Base-by-base conservation (phyloP, 2,797 vertebrate species). In the Acipenser transmontanus region DNA sequence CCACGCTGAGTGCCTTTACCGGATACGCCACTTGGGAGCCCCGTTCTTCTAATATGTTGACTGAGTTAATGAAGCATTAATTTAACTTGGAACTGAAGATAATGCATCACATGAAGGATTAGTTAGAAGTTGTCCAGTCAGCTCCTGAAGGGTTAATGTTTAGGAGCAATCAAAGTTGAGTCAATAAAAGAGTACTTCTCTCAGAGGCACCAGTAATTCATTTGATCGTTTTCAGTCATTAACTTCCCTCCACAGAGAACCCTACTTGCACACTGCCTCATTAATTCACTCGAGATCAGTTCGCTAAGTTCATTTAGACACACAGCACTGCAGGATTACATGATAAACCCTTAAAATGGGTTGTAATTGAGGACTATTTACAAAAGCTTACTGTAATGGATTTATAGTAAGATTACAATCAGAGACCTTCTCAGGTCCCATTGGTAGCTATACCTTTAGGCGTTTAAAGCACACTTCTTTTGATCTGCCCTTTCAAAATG, bases 301-400 rank as follows among this genome's bases (percentile, higher is more conserved):
- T 84, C 78, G 81, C 77, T 77, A 78, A 84, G 85, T 85, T 90
- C 88, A 89, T 88, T 89, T 86, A 88, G 88, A 88, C 88, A 89
- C 82, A 86, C 80, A 86, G 83, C 79, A 81, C 86, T 81, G 80
- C 73, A 84, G 88, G 86, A 88, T 89, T 89, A 91, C 82, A 85
- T 87, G 89, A 86, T 85, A 87, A 89, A 87, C 80, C 82, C 80
- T 85, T 86, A 82, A 88, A 91, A 91, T 82, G 84, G 80, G 80
- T 87, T 88, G 81, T 90, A 91, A 90, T 88, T 92, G 87, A 91
- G 88, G 84, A 89, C 82, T 89, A 83, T 89, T 89, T 88, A 89
- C 80, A 82, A 82, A 87, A 84, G 82, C 86, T 88, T 80, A 81
- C 80, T 89, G 87, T 88, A 88, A 86, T 86, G 80, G 80, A 86